A percentile compares a stretch with the other conserved stretches of the same genome.
These are phyloP conservation scores for Lithobates sylvaticus DNA, from an alignment of 2,797 vertebrate genomes.

Conservation along the genomic window DNA sequence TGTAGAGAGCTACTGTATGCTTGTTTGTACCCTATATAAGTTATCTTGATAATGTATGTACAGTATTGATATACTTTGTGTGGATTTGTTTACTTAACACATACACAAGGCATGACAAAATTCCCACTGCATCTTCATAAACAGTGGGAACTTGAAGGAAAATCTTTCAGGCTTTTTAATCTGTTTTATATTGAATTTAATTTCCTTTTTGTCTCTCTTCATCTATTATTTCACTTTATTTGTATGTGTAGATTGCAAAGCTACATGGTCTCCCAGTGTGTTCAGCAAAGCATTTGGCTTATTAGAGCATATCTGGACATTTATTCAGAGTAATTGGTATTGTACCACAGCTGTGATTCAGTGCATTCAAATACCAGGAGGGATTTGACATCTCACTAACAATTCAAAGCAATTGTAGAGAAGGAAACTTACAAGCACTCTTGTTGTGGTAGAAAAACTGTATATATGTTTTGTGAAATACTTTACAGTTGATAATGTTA, in stretches of 20 bases:
- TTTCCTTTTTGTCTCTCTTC: slow-evolving; percentile 13
- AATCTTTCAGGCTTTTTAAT: not conserved
- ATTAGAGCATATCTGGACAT: slow-evolving; percentile 57
- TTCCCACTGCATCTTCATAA: not conserved
- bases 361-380: slow-evolving; percentile 48
- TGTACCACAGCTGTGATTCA: slow-evolving; percentile 46
- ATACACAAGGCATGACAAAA: not conserved
- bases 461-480: slow-evolving; percentile 21
- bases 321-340: slow-evolving; percentile 56
- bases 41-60: not conserved
- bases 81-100: not conserved
- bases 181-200: not conserved
- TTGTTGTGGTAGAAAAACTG: slow-evolving; percentile 7
- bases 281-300: slow-evolving; percentile 48
- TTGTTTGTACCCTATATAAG: too few species aligned
- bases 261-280: slow-evolving; percentile 47
- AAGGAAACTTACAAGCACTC: slow-evolving; percentile 26
- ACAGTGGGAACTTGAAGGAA: not conserved
- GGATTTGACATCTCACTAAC: slow-evolving; percentile 53
- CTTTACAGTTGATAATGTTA: not conserved
- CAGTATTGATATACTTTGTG: not conserved
- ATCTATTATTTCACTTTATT: slow-evolving; percentile 26
- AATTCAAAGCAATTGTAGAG: slow-evolving; percentile 43
- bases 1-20: too few species aligned
- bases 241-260: slow-evolving; percentile 18